phyloP scores from a whole-genome alignment of 1,140 invertebrate species.

The Drosophila sucinea region DNA sequence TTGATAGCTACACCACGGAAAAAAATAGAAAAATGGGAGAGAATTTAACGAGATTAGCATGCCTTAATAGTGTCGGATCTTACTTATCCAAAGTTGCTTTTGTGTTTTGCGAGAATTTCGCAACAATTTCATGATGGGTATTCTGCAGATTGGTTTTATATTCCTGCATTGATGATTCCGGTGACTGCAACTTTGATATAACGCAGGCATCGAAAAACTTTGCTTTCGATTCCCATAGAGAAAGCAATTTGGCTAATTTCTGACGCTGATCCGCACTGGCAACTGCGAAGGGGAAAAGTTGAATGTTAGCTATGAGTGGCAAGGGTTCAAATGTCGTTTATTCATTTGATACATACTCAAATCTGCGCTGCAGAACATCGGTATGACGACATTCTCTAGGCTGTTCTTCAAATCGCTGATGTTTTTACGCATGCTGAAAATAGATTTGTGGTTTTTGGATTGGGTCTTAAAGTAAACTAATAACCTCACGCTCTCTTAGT shows the following conservation, averaged over 20 bases:
- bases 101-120: slow-evolving; percentile 89
- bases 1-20: slow-evolving; percentile 86
- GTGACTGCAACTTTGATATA: slow-evolving; percentile 92
- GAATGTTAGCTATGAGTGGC: neutral
- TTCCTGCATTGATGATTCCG: slow-evolving; percentile 90
- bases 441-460: slow-evolving; percentile 44
- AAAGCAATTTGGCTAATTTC: slow-evolving; percentile 95
- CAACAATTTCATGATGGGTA: slow-evolving; percentile 90
- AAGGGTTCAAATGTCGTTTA: neutral
- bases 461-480: slow-evolving; percentile 9
- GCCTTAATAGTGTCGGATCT: slow-evolving; percentile 3
- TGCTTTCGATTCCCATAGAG: slow-evolving; percentile 97
- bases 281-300: slow-evolving; percentile 82
- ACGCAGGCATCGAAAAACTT: slow-evolving; percentile 95
- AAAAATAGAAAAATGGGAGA: slow-evolving; percentile 16
- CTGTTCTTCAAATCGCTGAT: slow-evolving; percentile 95
- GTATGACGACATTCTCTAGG: slow-evolving; percentile 96
- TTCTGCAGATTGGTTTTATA: slow-evolving; percentile 92
- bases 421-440: slow-evolving; percentile 94
- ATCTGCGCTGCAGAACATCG: slow-evolving; percentile 97
- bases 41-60: neutral
- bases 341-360: slow-evolving; percentile 85
- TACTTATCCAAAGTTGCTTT: slow-evolving; percentile 91
- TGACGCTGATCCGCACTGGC: slow-evolving; percentile 93
- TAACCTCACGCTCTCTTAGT: neutral